These are phyloP conservation scores for Cyprinodon tularosa DNA, from an alignment of 2,113 vertebrate genomes.

Conservation along the genomic window DNA sequence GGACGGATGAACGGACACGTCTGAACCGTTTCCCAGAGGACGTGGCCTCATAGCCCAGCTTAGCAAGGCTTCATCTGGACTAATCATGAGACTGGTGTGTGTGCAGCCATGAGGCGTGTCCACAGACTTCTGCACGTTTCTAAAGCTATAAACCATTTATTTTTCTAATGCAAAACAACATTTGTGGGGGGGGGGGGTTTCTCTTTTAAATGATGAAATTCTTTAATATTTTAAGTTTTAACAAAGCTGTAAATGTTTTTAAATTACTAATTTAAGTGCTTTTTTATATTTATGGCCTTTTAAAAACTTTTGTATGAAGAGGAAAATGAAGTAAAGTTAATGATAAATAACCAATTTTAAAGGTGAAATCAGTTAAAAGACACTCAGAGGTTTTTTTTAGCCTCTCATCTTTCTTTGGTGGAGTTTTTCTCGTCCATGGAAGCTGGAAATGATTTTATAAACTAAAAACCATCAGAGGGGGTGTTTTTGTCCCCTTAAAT, in stretches of 20 bases:
- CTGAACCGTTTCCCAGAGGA: not conserved
- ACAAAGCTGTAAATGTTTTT: not conserved
- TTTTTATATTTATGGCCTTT: no score
- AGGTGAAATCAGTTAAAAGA: not conserved
- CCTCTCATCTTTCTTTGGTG: not conserved
- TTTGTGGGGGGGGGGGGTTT: not conserved
- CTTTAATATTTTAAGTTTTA: no score
- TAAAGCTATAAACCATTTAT: no score
- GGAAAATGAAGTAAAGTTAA: not conserved
- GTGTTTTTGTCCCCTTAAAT: not conserved
- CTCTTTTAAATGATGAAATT: not conserved
- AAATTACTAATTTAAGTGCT: no score
- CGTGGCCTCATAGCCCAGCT: not conserved
- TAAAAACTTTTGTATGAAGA: no score
- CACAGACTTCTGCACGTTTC: no score
- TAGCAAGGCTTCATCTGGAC: not conserved
- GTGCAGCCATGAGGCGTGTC: not conserved
- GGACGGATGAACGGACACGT: not conserved
- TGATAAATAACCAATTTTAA: not conserved
- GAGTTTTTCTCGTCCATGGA: not conserved
- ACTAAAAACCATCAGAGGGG: not conserved
- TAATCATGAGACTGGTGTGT: not conserved
- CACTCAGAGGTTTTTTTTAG: not conserved
- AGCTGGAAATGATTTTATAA: not conserved
- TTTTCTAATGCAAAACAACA: not conserved